Evolutionary conservation across 2,113 vertebrate genomes (phyloP).

Genomic region (Paraplagusia blochii): DNA sequence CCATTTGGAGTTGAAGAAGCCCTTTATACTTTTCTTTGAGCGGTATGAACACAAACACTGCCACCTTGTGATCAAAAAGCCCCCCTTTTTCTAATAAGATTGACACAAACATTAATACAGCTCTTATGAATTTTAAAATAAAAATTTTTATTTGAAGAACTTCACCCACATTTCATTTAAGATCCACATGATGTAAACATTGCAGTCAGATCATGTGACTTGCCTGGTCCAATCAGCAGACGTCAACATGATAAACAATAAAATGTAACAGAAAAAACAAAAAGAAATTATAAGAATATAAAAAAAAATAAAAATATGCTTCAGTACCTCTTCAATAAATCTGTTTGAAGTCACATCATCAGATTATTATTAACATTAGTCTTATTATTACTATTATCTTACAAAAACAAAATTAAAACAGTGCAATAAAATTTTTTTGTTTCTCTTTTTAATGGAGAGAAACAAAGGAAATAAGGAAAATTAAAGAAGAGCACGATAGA

Average conservation of each 20-base stretch:
- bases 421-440: slow-evolving; percentile 73
- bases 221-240: slow-evolving; percentile 55
- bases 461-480: slow-evolving; percentile 30
- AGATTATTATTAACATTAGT: slow-evolving; percentile 69
- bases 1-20: no score
- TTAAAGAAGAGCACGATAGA: slow-evolving; percentile 18
- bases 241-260: slow-evolving; percentile 21
- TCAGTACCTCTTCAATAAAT: slow-evolving; percentile 57
- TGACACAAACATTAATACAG: no score
- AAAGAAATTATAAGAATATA: slow-evolving; percentile 38
- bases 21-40: no score
- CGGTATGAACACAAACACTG: no score
- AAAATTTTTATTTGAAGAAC: slow-evolving; percentile 19
- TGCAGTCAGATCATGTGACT: slow-evolving; percentile 44
- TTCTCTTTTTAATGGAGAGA: slow-evolving; percentile 40
- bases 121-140: slow-evolving; percentile 18
- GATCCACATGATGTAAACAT: slow-evolving; percentile 10
- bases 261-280: slow-evolving; percentile 4
- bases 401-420: slow-evolving; percentile 72
- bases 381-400: slow-evolving; percentile 64
- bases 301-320: slow-evolving; percentile 57
- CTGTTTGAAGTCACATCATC: slow-evolving; percentile 56
- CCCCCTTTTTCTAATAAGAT: no score
- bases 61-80: no score
- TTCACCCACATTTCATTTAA: slow-evolving; percentile 1